These are phyloP conservation scores for Spatulosminthurus flaviceps DNA, from an alignment of 2,888 invertebrate genomes.

Conservation along the genomic window DNA sequence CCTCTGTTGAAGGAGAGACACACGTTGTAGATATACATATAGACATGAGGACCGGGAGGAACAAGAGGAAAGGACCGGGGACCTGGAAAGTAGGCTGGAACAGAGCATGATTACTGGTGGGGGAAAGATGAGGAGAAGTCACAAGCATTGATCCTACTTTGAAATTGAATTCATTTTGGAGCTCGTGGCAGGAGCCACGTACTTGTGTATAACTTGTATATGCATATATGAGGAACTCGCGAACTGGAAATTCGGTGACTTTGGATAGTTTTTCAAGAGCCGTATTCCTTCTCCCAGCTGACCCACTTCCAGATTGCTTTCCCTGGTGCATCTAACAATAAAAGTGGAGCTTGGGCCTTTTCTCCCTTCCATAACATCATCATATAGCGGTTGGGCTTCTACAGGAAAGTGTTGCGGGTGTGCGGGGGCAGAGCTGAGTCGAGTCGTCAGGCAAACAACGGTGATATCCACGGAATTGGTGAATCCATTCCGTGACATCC, in stretches of 20 bases:
- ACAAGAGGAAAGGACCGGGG: no score
- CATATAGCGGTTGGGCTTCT: not conserved
- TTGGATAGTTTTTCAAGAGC: conserved; percentile 18
- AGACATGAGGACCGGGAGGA: no score
- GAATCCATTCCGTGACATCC: no score
- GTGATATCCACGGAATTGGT: no score
- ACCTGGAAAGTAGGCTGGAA: not conserved
- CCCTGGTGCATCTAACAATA: conserved; percentile 30
- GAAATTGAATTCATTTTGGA: conserved; percentile 10
- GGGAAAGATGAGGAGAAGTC: conserved; percentile 1
- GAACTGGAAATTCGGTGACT: conserved; percentile 12
- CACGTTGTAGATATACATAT: no score
- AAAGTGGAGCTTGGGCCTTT: conserved; percentile 12
- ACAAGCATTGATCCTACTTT: conserved; percentile 11
- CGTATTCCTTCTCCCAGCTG: not conserved
- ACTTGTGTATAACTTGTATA: not conserved
- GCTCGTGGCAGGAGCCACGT: not conserved
- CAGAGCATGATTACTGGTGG: conserved; percentile 6
- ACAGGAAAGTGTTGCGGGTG: no score
- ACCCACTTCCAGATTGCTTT: conserved; percentile 17
- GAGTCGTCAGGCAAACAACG: no score
- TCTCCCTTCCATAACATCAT: not conserved
- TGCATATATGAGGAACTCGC: not conserved
- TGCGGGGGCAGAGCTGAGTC: no score
- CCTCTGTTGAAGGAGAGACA: no score